Conservation (phyloP, 1,140 invertebrate genomes). For the Penaeus indicus region DNA sequence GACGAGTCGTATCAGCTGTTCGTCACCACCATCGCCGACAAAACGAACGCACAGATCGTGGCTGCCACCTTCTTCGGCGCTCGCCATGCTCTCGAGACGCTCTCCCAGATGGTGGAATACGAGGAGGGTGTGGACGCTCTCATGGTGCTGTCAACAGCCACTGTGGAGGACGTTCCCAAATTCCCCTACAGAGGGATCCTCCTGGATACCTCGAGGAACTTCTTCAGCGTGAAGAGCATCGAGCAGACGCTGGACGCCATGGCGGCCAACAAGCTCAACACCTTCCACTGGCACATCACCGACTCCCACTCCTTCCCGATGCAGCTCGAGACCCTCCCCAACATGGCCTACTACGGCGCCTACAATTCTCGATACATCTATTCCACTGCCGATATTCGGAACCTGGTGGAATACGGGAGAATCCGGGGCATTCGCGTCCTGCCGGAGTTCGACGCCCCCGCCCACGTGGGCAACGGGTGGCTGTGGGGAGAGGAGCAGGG, state of each 20-base stretch:
- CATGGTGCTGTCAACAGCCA: constrained; percentile 53
- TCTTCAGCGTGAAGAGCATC: constrained; percentile 78
- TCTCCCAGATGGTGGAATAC: constrained; percentile 68
- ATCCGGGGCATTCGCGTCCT: constrained; percentile 82
- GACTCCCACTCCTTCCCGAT: constrained; percentile 90
- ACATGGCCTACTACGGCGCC: constrained; percentile 80
- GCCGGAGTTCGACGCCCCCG: constrained; percentile 89
- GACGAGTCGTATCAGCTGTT: constrained; percentile 53
- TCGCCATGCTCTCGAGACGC: constrained; percentile 69
- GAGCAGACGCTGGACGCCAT: constrained; percentile 84
- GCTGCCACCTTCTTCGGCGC: constrained; percentile 69
- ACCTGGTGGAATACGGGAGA: constrained; percentile 80
- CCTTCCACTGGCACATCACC: constrained; percentile 92
- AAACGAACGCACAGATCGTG: constrained; percentile 62
- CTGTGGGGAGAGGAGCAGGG: constrained; percentile 79
- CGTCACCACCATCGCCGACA: constrained; percentile 6
- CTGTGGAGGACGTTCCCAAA: constrained; percentile 57
- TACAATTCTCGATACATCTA: constrained; percentile 77
- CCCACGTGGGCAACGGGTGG: constrained; percentile 91
- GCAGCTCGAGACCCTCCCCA: constrained; percentile 78
- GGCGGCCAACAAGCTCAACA: constrained; percentile 85
- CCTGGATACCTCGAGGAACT: constrained; percentile 70
- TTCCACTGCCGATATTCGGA: constrained; percentile 77
- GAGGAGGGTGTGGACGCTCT: constrained; percentile 60
- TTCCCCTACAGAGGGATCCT: constrained; percentile 65